Evolutionary conservation across 2,888 invertebrate genomes (phyloP).

Genomic region (Neoitamus cyanurus): DNA sequence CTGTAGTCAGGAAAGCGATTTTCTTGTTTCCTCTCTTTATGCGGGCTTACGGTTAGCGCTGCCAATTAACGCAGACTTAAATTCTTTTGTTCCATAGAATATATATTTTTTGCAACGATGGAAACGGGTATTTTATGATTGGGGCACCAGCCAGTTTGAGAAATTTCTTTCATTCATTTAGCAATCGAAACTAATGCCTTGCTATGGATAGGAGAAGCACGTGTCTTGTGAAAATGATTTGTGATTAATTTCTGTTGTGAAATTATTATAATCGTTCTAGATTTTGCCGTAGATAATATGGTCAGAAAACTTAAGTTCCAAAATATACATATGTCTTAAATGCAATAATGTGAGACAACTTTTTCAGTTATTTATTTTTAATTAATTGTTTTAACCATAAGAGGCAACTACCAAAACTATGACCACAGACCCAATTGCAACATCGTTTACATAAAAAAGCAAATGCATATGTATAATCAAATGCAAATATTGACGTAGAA

Average conservation of each 20-base stretch:
- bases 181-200: neutral
- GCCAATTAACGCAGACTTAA: conserved; percentile 1
- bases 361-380: too few relatives aligned
- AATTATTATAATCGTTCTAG: neutral
- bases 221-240: neutral
- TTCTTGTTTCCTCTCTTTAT: conserved; percentile 1
- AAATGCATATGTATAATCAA: too few relatives aligned
- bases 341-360: too few relatives aligned
- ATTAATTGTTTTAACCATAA: too few relatives aligned
- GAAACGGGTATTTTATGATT: neutral
- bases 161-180: neutral
- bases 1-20: neutral
- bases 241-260: neutral
- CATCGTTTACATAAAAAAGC: too few relatives aligned
- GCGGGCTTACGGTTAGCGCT: conserved; percentile 1
- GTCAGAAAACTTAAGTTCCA: too few relatives aligned
- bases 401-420: too few relatives aligned
- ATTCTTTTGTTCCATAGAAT: conserved; percentile 5
- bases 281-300: neutral
- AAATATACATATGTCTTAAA: too few relatives aligned
- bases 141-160: neutral
- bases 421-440: too few relatives aligned
- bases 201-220: neutral
- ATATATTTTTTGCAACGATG: neutral
- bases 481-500: too few relatives aligned